Evolutionary conservation across 2,888 invertebrate species (phyloP).

Genomic region (Pelosia muscerda): DNA sequence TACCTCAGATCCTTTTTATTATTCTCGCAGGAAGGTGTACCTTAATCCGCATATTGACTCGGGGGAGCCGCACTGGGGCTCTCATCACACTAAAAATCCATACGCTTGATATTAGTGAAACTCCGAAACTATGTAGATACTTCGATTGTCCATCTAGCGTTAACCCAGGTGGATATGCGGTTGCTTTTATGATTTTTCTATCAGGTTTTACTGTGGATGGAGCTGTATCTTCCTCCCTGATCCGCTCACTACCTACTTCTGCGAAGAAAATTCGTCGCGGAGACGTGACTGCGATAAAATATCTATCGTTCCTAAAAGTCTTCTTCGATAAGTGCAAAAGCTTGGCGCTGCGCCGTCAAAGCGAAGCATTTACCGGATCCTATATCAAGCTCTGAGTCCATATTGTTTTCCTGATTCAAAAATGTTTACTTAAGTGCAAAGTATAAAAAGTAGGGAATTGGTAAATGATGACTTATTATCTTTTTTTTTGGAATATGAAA

Average conservation of each 20-base stretch:
- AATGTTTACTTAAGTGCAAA: too few species aligned
- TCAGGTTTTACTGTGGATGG: not conserved
- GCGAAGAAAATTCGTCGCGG: not conserved
- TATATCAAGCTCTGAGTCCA: conserved; percentile 9
- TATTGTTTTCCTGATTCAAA: not conserved
- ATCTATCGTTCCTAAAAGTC: not conserved
- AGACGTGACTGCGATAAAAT: not conserved
- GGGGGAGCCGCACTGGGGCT: conserved; percentile 4
- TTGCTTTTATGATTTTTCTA: not conserved
- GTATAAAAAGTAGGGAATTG: too few species aligned
- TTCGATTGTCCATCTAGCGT: not conserved
- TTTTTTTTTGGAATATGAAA: too few species aligned
- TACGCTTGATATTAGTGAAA: not conserved
- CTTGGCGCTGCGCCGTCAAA: not conserved
- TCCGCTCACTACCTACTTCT: not conserved
- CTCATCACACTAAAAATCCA: conserved; percentile 24
- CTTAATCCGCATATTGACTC: conserved; percentile 2
- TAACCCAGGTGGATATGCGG: not conserved
- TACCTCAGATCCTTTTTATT: conserved; percentile 27
- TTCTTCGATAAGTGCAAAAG: not conserved
- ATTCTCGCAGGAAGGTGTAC: conserved; percentile 6
- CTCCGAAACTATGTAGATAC: not conserved
- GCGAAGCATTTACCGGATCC: conserved; percentile 13
- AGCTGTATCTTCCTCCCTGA: not conserved
- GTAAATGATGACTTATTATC: too few species aligned